A percentile compares a stretch with the other conserved stretches of the same genome.
These are phyloP conservation scores for Thymelicus sylvestris DNA, from an alignment of 2,888 invertebrate genomes.

Conservation along the genomic window DNA sequence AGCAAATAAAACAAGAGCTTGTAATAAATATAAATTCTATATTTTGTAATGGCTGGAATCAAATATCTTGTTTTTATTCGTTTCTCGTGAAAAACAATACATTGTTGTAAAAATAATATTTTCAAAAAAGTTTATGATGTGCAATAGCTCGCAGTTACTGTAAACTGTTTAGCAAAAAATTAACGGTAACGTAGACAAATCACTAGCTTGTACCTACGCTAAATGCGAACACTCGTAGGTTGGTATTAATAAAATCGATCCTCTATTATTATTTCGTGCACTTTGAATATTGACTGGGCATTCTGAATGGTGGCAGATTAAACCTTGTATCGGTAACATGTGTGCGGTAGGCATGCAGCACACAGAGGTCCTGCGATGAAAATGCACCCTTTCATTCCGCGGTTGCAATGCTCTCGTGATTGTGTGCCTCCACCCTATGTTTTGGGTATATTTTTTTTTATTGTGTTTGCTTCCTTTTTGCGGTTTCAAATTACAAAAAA, in stretches of 20 bases:
- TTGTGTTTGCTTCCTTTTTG: conserved; percentile 21
- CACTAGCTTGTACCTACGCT: background rate
- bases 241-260: background rate
- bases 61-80: too few relatives aligned
- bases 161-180: too few relatives aligned
- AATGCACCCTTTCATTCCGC: conserved; percentile 31
- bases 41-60: too few relatives aligned
- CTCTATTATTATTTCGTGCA: conserved; percentile 5
- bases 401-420: conserved; percentile 26
- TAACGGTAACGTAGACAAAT: too few relatives aligned
- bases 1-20: too few relatives aligned
- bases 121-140: too few relatives aligned
- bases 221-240: background rate
- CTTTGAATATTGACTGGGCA: conserved; percentile 10
- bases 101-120: too few relatives aligned
- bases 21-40: too few relatives aligned
- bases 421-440: conserved; percentile 30
- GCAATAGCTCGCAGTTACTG: too few relatives aligned
- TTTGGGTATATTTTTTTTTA: conserved; percentile 24
- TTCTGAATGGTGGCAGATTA: conserved; percentile 15
- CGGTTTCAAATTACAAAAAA: conserved; percentile 30
- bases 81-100: too few relatives aligned
- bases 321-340: conserved; percentile 10
- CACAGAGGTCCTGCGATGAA: conserved; percentile 19
- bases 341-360: conserved; percentile 9